Evolutionary conservation across 2,888 invertebrate species (phyloP), one percentile per base, ranked within the genome.

Genomic region (Callyntrura sp.): DNA sequence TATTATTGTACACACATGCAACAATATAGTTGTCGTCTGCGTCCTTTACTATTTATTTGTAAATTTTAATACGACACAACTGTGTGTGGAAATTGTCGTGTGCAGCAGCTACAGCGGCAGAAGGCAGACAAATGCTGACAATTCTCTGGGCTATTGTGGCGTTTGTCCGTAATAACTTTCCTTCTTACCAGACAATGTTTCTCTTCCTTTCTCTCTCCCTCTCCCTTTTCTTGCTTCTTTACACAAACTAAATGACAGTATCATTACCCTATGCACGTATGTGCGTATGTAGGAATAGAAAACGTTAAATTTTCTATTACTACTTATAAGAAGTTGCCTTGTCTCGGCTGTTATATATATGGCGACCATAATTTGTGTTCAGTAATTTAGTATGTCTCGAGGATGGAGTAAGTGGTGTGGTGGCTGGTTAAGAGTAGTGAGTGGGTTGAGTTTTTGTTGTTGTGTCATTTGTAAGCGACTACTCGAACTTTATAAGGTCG

Each of bases 391-490:
- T n/a, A n/a, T n/a, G n/a, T n/a, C n/a, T n/a, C n/a, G n/a, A n/a
- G n/a, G n/a, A n/a, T n/a, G n/a, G n/a, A n/a, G n/a, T n/a, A n/a
- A n/a, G n/a, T n/a, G n/a, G n/a, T n/a, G n/a, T n/a, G n/a, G n/a
- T n/a, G n/a, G n/a, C n/a, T n/a, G n/a, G n/a, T n/a, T n/a, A n/a
- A n/a, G n/a, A n/a, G n/a, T n/a, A n/a, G 76, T 76, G 51, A 65
- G 35, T n/a, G 43, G 5, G 35, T 23, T 76, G 76, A 55, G n/a
- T 43, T 11, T n/a, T n/a, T n/a, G n/a, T n/a, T n/a, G n/a, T n/a
- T 11, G 23, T 55, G 84, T 45, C 84, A 70, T 84, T 85, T 85
- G 20, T 25, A 62, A 57, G 48, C 35, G 62, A 48, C 85, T 78
- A 23, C 78, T 85, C 65, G 73, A 6, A n/a, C n/a, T n/a, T n/a